phyloP scores from a whole-genome alignment of 37 sponge, comb jelly and placozoan species.

The Lycopodina hypogea region DNA sequence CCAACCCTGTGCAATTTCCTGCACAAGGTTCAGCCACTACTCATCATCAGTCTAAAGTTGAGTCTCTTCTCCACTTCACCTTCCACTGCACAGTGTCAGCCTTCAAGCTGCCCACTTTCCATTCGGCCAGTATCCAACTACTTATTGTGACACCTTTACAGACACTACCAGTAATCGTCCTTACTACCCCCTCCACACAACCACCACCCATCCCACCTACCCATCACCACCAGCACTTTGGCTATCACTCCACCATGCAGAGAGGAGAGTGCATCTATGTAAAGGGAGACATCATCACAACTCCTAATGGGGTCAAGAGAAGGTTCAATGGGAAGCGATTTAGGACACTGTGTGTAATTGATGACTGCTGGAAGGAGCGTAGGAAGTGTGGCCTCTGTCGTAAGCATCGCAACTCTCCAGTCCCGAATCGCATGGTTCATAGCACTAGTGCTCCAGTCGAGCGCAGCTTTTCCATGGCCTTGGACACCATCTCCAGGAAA shows the following conservation, averaged over 20 bases:
- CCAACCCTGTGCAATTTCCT: background rate
- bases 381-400: constrained; percentile 63
- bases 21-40: too few relatives aligned
- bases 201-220: background rate
- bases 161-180: background rate
- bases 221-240: constrained; percentile 18
- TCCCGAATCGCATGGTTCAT: constrained; percentile 23
- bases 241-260: constrained; percentile 21
- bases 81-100: too few relatives aligned
- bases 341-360: constrained; percentile 55
- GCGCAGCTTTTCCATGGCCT: constrained; percentile 37
- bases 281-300: constrained; percentile 64
- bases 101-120: too few relatives aligned
- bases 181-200: background rate
- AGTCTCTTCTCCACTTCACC: too few relatives aligned
- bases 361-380: constrained; percentile 70
- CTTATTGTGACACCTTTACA: too few relatives aligned
- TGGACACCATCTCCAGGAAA: constrained; percentile 22
- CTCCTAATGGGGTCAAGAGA: constrained; percentile 61
- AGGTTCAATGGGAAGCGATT: constrained; percentile 77
- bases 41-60: too few relatives aligned
- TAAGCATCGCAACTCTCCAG: constrained; percentile 61
- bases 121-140: too few relatives aligned
- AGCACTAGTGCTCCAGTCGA: constrained; percentile 4
- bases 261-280: constrained; percentile 47